phyloP scores from a whole-genome alignment of 2,113 vertebrate species.

The Ascaphus truei region DNA sequence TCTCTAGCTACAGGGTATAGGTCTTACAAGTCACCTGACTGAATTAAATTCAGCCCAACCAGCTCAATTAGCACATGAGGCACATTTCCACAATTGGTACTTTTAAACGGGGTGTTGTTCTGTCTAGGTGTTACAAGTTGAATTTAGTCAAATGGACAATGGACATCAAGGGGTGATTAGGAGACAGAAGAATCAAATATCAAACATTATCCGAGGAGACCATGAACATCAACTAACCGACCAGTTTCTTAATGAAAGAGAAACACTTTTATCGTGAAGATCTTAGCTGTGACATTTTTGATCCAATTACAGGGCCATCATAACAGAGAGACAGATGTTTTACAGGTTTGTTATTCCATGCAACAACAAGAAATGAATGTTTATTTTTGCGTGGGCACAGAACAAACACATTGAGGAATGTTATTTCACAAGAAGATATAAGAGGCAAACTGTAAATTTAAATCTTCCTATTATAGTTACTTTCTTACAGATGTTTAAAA shows the following conservation, averaged over 20 bases:
- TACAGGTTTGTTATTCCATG: slow-evolving; percentile 33
- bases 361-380: slow-evolving; percentile 34
- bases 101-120: too few species aligned
- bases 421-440: slow-evolving; percentile 2
- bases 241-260: slow-evolving; percentile 26
- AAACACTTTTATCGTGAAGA: slow-evolving; percentile 26
- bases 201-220: slow-evolving; percentile 15
- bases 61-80: too few species aligned
- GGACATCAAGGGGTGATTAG: too few species aligned
- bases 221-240: neutral
- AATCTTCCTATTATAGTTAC: neutral
- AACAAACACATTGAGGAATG: slow-evolving; percentile 18
- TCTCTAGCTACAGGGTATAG: too few species aligned
- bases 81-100: too few species aligned
- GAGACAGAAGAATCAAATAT: slow-evolving; percentile 15
- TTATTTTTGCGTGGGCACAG: slow-evolving; percentile 4
- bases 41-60: too few species aligned
- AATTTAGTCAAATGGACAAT: too few species aligned
- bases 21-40: too few species aligned
- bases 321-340: slow-evolving; percentile 35
- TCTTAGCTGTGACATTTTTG: slow-evolving; percentile 29
- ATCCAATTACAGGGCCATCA: slow-evolving; percentile 32
- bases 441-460: slow-evolving; percentile 18
- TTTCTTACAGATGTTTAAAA: slow-evolving; percentile 9
- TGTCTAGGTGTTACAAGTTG: too few species aligned